Conservation (phyloP, 1,140 invertebrate genomes). For the Orius insidiosus region DNA sequence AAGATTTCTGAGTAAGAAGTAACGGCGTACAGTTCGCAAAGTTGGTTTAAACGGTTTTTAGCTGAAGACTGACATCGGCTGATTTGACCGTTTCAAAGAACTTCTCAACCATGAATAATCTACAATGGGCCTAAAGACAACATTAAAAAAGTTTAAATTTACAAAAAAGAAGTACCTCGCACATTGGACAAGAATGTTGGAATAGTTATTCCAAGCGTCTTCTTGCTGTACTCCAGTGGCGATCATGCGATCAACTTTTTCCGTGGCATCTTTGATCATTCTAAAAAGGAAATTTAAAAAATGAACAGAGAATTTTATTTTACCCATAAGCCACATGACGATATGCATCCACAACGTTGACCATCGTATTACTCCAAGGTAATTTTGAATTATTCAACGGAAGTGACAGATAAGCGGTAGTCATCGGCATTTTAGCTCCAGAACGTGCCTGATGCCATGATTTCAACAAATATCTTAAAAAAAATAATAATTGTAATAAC, state of each 20-base stretch:
- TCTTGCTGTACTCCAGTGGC: conserved; percentile 41
- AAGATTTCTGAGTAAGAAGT: conserved; percentile 49
- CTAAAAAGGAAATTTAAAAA: conserved; percentile 33
- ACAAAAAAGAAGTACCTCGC: conserved; percentile 37
- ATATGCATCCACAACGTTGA: conserved; percentile 44
- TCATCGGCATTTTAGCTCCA: conserved; percentile 38
- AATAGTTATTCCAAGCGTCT: conserved; percentile 73
- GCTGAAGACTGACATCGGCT: conserved; percentile 31
- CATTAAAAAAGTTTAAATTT: background rate
- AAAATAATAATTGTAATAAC: no score
- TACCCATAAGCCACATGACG: conserved; percentile 57
- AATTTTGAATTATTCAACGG: conserved; percentile 12
- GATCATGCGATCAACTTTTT: conserved; percentile 45
- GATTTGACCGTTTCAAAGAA: conserved; percentile 37
- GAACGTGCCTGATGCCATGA: conserved; percentile 42
- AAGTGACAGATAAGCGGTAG: conserved; percentile 42
- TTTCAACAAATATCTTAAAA: conserved; percentile 48
- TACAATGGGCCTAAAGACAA: conserved; percentile 46
- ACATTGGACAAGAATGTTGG: conserved; percentile 55
- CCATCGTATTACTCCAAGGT: conserved; percentile 41
- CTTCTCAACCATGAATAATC: conserved; percentile 49
- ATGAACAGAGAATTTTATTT: no score
- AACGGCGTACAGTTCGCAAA: conserved; percentile 63
- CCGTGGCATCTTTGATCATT: conserved; percentile 45
- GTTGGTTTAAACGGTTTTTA: conserved; percentile 44